These are phyloP conservation scores for Agelas oroides DNA, from an alignment of 37 sponge, comb jelly and placozoan species.

Conservation along the genomic window DNA sequence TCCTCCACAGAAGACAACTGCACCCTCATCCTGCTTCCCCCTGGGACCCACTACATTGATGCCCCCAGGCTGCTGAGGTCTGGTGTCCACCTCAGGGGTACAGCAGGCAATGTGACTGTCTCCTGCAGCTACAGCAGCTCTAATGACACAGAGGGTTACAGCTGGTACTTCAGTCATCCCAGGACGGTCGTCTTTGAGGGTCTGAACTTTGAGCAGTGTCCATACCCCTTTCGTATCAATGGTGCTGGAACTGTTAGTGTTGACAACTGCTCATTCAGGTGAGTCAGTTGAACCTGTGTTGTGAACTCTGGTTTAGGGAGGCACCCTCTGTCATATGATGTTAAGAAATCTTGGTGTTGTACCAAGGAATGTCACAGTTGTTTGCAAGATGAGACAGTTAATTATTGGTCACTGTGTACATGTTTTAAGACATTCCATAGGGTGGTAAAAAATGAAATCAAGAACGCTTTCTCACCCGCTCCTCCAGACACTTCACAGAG, in stretches of 20 bases:
- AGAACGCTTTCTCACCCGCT: not conserved
- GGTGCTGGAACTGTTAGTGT: conserved; percentile 13
- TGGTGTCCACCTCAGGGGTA: too few species aligned
- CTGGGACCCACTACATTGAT: conserved; percentile 4
- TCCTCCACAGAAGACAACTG: not conserved
- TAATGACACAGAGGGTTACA: conserved; percentile 14
- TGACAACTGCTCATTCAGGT: conserved; percentile 43
- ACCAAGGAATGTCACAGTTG: too few species aligned
- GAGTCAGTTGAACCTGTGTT: too few species aligned
- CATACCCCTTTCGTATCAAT: conserved; percentile 40
- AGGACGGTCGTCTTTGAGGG: not conserved
- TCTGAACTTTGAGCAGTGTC: conserved; percentile 27
- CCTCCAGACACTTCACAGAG: conserved; percentile 51
- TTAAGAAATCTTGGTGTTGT: too few species aligned
- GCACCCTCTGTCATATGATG: too few species aligned
- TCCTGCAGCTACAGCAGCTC: conserved; percentile 1
- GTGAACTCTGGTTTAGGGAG: too few species aligned
- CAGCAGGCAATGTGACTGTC: not conserved
- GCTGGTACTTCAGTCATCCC: conserved; percentile 20
- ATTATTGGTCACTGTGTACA: too few species aligned
- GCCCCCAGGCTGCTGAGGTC: not conserved
- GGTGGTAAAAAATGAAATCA: too few species aligned
- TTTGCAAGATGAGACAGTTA: too few species aligned
- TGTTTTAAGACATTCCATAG: too few species aligned
- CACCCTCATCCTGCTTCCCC: not conserved